Evolutionary conservation across 2,113 vertebrate species (phyloP).

Genomic region (Coreoperca whiteheadi): DNA sequence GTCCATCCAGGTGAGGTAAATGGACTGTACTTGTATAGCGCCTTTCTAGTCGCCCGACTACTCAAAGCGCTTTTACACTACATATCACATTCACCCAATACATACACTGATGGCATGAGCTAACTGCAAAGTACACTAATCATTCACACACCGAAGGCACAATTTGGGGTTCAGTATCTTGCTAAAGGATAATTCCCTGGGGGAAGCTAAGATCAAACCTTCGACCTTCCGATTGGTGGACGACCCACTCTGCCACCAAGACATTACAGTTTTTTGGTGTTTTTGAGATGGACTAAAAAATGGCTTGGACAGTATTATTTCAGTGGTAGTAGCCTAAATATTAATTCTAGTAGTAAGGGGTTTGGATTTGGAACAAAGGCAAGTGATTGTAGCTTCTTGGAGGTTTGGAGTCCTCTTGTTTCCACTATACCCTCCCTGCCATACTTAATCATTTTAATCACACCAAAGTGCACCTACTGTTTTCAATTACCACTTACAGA

Average conservation of each 20-base stretch:
- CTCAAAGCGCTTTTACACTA: no score
- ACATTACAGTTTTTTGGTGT: neutral
- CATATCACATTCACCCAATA: no score
- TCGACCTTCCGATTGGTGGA: no score
- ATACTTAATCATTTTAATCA: neutral
- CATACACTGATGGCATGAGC: no score
- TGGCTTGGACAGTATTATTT: neutral
- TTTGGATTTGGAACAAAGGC: neutral
- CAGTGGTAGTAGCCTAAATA: neutral
- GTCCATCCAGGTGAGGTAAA: neutral
- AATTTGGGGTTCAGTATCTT: no score
- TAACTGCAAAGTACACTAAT: no score
- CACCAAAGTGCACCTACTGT: neutral
- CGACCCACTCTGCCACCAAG: no score
- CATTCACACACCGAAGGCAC: no score
- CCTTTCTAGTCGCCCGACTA: no score
- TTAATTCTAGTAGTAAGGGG: neutral
- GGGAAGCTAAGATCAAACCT: no score
- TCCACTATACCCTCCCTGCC: neutral
- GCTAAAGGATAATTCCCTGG: no score
- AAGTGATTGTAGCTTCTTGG: neutral
- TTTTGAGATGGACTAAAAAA: neutral
- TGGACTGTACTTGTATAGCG: no score
- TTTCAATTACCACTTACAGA: neutral
- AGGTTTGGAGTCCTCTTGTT: neutral